These are phyloP conservation scores for Eonycteris spelaea DNA, from an alignment of 2,113 vertebrate genomes.

Conservation along the genomic window DNA sequence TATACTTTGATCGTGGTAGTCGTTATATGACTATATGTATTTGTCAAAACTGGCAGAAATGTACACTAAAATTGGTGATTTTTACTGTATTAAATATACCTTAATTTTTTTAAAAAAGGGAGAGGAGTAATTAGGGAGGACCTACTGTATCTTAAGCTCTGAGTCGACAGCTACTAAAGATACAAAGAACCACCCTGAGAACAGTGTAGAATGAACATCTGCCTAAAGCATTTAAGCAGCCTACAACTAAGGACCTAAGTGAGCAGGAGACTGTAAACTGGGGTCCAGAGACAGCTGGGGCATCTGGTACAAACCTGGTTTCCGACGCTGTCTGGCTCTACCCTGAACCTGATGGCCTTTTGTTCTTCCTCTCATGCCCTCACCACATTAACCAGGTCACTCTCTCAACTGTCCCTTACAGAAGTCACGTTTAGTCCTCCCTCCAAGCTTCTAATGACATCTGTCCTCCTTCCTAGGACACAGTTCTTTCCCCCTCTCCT, in stretches of 20 bases:
- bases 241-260: background rate
- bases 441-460: background rate
- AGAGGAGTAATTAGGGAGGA: background rate
- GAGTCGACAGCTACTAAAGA: background rate
- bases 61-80: background rate
- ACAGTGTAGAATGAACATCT: background rate
- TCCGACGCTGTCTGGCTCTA: background rate
- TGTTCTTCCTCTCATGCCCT: background rate
- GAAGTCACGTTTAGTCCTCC: background rate
- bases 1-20: background rate
- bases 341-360: background rate
- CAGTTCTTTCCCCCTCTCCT: background rate
- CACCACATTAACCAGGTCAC: no score
- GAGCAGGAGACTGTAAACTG: background rate
- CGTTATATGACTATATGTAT: background rate
- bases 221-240: background rate
- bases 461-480: background rate
- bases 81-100: background rate
- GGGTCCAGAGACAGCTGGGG: background rate
- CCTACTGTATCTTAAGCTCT: background rate
- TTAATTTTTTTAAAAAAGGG: background rate
- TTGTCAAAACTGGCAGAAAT: background rate
- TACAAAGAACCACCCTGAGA: background rate
- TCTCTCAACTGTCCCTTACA: accelerated
- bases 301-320: background rate